Evolutionary conservation across 92 coral and sea anemone species (phyloP).

Genomic region (Zoanthus sansibaricus): DNA sequence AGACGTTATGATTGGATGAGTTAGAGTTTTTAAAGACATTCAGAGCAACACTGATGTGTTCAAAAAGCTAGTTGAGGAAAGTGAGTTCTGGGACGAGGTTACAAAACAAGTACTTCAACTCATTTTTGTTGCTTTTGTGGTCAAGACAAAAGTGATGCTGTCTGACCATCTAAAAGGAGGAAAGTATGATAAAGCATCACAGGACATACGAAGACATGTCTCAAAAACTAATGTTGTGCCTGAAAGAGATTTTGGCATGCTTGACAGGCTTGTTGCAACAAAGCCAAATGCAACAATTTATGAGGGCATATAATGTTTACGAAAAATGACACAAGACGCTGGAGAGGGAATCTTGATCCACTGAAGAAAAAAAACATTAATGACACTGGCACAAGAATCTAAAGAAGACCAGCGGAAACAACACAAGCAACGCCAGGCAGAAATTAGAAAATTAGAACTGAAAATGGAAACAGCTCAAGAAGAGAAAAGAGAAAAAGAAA

Average conservation of each 20-base stretch:
- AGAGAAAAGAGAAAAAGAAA: neutral
- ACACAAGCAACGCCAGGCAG: constrained; percentile 10
- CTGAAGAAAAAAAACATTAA: neutral
- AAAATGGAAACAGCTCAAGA: neutral
- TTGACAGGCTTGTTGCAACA: constrained; percentile 4
- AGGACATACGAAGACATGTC: neutral
- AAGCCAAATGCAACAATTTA: constrained; percentile 27
- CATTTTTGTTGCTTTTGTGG: constrained; percentile 41
- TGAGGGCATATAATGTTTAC: constrained; percentile 8
- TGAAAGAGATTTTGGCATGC: constrained; percentile 21
- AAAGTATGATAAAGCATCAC: neutral
- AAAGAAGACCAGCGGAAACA: constrained; percentile 17
- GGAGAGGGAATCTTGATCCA: constrained; percentile 20
- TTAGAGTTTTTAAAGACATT: neutral
- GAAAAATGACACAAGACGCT: constrained; percentile 5
- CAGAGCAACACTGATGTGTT: constrained; percentile 16
- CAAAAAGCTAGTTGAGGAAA: constrained; percentile 20
- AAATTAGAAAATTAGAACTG: constrained; percentile 9
- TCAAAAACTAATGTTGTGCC: constrained; percentile 25
- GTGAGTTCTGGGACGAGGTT: constrained; percentile 18
- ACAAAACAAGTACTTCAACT: constrained; percentile 49
- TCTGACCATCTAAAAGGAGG: constrained; percentile 45
- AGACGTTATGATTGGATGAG: neutral
- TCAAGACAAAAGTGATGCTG: constrained; percentile 38
- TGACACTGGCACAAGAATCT: constrained; percentile 23